Conservation (phyloP, 1,140 invertebrate species). For the Aphis craccivora region DNA sequence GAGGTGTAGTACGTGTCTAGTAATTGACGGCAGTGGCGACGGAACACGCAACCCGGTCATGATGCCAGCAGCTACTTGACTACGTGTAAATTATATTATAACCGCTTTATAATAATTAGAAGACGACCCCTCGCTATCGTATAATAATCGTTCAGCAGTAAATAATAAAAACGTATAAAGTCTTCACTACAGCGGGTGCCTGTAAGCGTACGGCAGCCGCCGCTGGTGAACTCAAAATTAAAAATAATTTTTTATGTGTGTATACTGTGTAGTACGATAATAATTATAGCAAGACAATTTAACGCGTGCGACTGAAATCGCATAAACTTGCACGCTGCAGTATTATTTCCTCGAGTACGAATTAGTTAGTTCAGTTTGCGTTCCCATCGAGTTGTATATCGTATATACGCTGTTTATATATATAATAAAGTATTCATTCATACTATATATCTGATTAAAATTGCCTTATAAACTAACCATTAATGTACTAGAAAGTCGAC, state of each 20-base stretch:
- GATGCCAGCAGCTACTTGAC: constrained; percentile 27
- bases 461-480: not conserved
- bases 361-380: not conserved
- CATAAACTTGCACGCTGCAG: not conserved
- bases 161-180: not conserved
- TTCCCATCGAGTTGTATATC: too few species aligned
- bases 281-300: not conserved
- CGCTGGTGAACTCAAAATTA: too few species aligned
- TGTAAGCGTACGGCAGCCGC: not conserved
- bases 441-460: too few species aligned
- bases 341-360: not conserved
- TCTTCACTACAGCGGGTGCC: not conserved
- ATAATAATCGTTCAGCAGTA: not conserved
- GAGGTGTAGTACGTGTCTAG: not conserved
- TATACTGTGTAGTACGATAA: too few species aligned
- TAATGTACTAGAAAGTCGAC: not conserved
- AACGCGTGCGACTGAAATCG: not conserved
- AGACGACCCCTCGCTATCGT: not conserved
- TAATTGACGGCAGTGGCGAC: constrained; percentile 26
- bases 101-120: constrained; percentile 30
- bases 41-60: constrained; percentile 36
- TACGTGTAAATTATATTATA: constrained; percentile 45
- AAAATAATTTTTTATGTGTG: too few species aligned
- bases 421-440: too few species aligned
- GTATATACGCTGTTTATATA: too few species aligned